These are phyloP conservation scores for Pseudachorutes palmiensis DNA, from an alignment of 1,140 invertebrate species.

Conservation along the genomic window DNA sequence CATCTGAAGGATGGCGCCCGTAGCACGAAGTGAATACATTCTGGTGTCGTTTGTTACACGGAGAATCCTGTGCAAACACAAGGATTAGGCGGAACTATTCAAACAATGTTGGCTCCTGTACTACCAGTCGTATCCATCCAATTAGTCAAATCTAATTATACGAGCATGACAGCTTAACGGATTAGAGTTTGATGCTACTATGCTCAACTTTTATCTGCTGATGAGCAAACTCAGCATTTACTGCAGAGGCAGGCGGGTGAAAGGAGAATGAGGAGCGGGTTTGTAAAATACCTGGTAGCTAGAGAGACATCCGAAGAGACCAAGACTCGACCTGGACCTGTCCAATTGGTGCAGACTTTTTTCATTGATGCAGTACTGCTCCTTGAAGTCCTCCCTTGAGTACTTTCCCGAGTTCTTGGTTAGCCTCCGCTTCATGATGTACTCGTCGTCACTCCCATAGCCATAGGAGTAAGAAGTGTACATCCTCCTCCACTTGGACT, in stretches of 20 bases:
- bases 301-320: background rate
- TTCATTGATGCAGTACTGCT: constrained; percentile 20
- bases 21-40: constrained; percentile 43
- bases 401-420: background rate
- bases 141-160: too few species aligned
- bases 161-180: too few species aligned
- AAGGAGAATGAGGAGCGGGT: background rate
- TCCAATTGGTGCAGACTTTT: background rate
- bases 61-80: constrained; percentile 38
- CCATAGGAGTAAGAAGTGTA: constrained; percentile 1
- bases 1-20: constrained; percentile 38
- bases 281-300: constrained; percentile 35
- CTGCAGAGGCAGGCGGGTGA: too few species aligned
- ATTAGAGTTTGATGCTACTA: too few species aligned
- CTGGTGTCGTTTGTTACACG: constrained; percentile 41
- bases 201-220: too few species aligned
- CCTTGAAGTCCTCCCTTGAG: constrained; percentile 7
- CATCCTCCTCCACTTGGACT: background rate
- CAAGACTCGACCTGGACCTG: constrained; percentile 7
- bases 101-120: too few species aligned
- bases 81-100: too few species aligned
- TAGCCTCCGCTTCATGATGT: constrained; percentile 6
- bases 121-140: too few species aligned
- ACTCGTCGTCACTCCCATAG: constrained; percentile 11
- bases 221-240: too few species aligned